Base-by-base conservation (phyloP, 2,797 vertebrate genomes). In the Phoebastria nigripes region DNA sequence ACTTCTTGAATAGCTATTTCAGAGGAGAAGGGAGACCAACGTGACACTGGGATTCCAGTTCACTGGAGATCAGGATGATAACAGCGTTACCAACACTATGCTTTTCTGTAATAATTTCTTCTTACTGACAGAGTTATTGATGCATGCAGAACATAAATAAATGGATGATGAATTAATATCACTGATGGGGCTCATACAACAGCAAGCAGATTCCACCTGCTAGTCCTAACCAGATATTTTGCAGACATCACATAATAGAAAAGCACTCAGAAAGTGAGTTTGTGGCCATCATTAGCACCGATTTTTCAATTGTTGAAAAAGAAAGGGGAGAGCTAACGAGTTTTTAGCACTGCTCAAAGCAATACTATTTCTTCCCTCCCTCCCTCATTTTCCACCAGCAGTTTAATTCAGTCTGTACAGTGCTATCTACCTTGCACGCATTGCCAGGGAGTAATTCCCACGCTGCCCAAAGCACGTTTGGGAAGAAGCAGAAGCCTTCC, bases 111-210 rank as follows among this genome's bases (percentile, higher is more conserved):
- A 82, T 42, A 73, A 87, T 84, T 90, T 89, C 70, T 72, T 93
- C 63, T 73, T 89, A 79, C n/a, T 87, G 58, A 3, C 55, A 54
- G 62, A 90, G 69, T 70, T 91, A 72, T 28, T 47, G 65, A 76
- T 44, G 42, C 51, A 77, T 62, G 28, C 29, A 79, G 67, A 86
- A 69, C 54, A 87, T 91, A 91, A 96, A 90, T 66, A 69, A 91
- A 88, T 87, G 58, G 2, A 72, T 49, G n/a, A 81, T 66, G 39
- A 84, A 87, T 81, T 94, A 83, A 42, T 87, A 87, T 56, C 18
- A 59, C 39, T 73, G 66, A 65, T 0, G 0, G 25, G 37, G 20
- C 25, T 82, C n/a, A 41, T 44, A 41, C 19, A 76, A 55, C 12
- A 78, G 31, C 46, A 79, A 66, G 22, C 20, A 72, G 29, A 69